Evolutionary conservation across 2,888 invertebrate species (phyloP).

Genomic region (Anorthoa munda): DNA sequence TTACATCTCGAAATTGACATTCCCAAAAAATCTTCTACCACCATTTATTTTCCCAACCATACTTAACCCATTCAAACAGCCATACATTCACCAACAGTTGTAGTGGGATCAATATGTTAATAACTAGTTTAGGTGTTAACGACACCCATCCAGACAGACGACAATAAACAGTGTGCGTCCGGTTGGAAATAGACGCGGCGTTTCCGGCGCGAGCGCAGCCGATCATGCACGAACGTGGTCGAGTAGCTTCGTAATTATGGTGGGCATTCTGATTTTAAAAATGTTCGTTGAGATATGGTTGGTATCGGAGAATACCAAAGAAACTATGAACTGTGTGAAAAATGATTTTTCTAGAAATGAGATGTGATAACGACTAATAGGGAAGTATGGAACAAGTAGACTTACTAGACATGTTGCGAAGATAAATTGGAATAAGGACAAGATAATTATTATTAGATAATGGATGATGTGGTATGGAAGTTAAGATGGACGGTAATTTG

Average conservation of each 20-base stretch:
- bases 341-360: not conserved
- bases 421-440: not conserved
- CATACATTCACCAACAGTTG: conserved; percentile 51
- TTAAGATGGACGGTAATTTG: not conserved
- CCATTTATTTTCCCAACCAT: conserved; percentile 44
- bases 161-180: conserved; percentile 88
- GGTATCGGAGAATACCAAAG: not conserved
- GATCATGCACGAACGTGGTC: conserved; percentile 54
- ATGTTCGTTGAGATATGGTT: conserved; percentile 19
- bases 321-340: not conserved
- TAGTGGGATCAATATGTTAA: conserved; percentile 80
- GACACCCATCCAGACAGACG: conserved; percentile 83
- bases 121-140: conserved; percentile 84
- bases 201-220: conserved; percentile 81
- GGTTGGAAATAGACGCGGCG: conserved; percentile 88
- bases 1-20: not conserved
- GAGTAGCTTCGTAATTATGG: conserved; percentile 59
- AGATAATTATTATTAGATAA: not conserved
- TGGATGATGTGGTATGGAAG: not conserved
- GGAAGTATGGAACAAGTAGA: not conserved
- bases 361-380: not conserved
- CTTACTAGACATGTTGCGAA: not conserved
- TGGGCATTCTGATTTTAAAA: conserved; percentile 54
- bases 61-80: conserved; percentile 47
- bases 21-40: not conserved